Evolutionary conservation across 2,888 invertebrate species (phyloP), one percentile per base, ranked within the genome.

Genomic region (Catotricha subobsoleta): DNA sequence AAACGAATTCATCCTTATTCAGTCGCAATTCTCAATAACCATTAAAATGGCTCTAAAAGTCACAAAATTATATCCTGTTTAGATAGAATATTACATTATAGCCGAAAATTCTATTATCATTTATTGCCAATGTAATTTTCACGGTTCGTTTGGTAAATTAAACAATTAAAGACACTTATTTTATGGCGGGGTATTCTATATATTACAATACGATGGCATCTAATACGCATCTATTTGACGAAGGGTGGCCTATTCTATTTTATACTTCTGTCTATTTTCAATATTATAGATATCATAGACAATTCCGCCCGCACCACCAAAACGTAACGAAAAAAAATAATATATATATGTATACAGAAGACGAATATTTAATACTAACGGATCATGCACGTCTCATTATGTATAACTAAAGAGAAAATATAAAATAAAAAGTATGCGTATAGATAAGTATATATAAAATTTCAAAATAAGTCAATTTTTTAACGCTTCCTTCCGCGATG

Each of bases 111-210:
- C 44, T 39, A 44, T 44, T 44, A 44, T 41, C 41, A 41, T 44
- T 42, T 42, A 42, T 42, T 38, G 42, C 42, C 39, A 39, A 43
- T 43, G 39, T 43, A 43, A 43, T 43, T 43, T 43, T 44, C 42
- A 42, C 40, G 44, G 42, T 44, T 44, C 44, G 44, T 44, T 44
- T 43, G 38, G 27, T 44, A 44, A 42, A 44, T 44, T 42, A 43
- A 44, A 44, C 43, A 44, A 44, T 44, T 44, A 44, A 44, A 44
- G 44, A 42, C 44, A 44, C 44, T 44, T 42, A 30, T 37, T 40
- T 41, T 37, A 18, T 37, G 30, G 12, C 30, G 12, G 15, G 12
- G 30, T 30, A 30, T 30, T 30, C 15, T 30, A 30, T n/a, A n/a
- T n/a, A n/a, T n/a, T n/a, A n/a, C 30, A 30, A 30, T 15, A 27